Percentiles rank a stretch among this genome's conserved stretches.
These are phyloP conservation scores for Chelonus insularis DNA, from an alignment of 1,140 invertebrate species.

Conservation along the genomic window DNA sequence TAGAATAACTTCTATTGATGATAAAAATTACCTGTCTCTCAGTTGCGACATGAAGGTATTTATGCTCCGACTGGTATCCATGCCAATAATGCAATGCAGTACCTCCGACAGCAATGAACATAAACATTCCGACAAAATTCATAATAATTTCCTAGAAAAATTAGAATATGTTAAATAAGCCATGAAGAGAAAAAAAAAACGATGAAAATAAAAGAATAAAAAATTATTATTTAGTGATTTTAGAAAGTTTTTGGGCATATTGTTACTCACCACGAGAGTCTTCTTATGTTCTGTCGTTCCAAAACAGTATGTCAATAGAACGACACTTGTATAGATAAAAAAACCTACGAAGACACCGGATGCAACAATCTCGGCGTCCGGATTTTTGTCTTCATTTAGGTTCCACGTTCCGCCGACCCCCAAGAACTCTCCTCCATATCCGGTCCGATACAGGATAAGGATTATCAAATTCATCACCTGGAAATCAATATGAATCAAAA, in stretches of 20 bases:
- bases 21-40: constrained; percentile 76
- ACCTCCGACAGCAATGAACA: constrained; percentile 81
- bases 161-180: too few relatives aligned
- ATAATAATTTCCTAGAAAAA: constrained; percentile 77
- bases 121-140: constrained; percentile 81
- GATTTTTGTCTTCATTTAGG: constrained; percentile 82
- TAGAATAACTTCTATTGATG: too few relatives aligned
- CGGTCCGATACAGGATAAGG: constrained; percentile 77
- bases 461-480: constrained; percentile 81
- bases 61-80: constrained; percentile 76
- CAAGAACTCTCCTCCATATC: constrained; percentile 78
- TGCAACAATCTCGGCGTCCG: constrained; percentile 81
- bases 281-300: constrained; percentile 76
- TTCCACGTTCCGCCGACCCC: constrained; percentile 87
- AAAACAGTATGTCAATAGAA: constrained; percentile 73
- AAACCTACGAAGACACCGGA: constrained; percentile 84
- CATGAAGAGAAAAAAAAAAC: too few relatives aligned
- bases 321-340: constrained; percentile 76
- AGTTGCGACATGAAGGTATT: constrained; percentile 67
- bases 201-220: too few relatives aligned
- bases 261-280: constrained; percentile 59
- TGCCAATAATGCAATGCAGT: constrained; percentile 86
- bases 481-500: too few relatives aligned
- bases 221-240: too few relatives aligned
- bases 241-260: too few relatives aligned